Base-by-base conservation (phyloP, 37 sponge, comb jelly and placozoan species). In the Theonella swinhoei region DNA sequence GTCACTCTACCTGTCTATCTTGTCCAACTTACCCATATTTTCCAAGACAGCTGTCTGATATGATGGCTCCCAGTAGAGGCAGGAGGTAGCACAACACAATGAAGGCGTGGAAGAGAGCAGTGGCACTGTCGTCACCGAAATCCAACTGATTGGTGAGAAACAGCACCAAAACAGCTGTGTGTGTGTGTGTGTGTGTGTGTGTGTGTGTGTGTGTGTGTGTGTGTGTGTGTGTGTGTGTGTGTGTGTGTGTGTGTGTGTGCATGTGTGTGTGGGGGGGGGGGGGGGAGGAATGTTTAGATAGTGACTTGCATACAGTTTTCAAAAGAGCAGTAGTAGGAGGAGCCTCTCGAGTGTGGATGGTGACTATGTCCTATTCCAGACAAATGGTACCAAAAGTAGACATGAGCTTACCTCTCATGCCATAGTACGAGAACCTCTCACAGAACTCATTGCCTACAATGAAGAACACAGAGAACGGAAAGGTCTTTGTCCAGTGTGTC, bases 391-490 rank as follows among this genome's bases (percentile, higher is more conserved):
- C n/a, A n/a, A n/a, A n/a, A n/a, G n/a, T n/a, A n/a, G n/a, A n/a
- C n/a, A n/a, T n/a, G n/a, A n/a, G n/a, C 74, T 37, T 80, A 97
- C 96, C 93, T 92, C 95, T 92, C 93, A 99, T 90, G 42, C 99
- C 99, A 90, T 99, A 99, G 88, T 96, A 99, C 14, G 94, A 91
- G 78, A 99, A 99, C 32, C 99, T 69, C 70, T 99, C 99, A 89
- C 99, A 99, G 89, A 99, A 99, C 79, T 99, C 99, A 93, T 99
- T 99, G 24, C 97, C 93, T 60, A 99, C 90, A 30, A 99, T 96
- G 78, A 99, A 99, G 71, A 89, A 84, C 26, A 99, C 88, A 14
- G 92, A 87, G 35, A 92, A 64, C 23, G 99, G 99, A 59, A 91
- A 87, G 11, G 7, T 7, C 54, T 47, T 47, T 47, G 54, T 47